Evolutionary conservation across 2,888 invertebrate genomes (phyloP).

Genomic region (Dryococelus australis): DNA sequence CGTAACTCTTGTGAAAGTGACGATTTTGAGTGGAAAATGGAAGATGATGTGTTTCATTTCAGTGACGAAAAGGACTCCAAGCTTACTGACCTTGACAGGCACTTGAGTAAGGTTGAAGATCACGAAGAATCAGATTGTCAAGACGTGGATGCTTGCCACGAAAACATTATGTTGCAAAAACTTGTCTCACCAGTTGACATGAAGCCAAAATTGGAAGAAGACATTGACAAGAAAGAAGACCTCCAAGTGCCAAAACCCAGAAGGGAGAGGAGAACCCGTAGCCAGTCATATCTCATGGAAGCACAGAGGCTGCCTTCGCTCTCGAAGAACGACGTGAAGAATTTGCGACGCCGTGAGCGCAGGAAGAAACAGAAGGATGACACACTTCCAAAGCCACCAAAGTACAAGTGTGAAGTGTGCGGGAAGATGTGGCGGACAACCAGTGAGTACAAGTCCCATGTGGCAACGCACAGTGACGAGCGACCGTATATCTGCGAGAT

Average conservation of each 20-base stretch:
- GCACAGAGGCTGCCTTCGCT: background rate
- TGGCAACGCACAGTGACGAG: constrained; percentile 51
- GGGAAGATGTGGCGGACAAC: constrained; percentile 53
- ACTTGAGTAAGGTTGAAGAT: background rate
- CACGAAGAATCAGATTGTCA: background rate
- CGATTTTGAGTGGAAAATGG: constrained; percentile 46
- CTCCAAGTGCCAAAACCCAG: constrained; percentile 20
- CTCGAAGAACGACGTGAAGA: constrained; percentile 21
- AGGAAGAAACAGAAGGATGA: constrained; percentile 42
- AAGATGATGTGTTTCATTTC: constrained; percentile 38
- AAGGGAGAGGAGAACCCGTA: constrained; percentile 35
- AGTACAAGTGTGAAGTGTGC: constrained; percentile 51
- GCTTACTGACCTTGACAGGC: constrained; percentile 4
- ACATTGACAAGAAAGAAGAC: background rate
- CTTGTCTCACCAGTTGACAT: background rate
- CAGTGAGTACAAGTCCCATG: constrained; percentile 53
- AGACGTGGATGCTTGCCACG: background rate
- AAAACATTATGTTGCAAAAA: background rate
- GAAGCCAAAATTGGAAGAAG: background rate
- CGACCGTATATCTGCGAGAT: constrained; percentile 60
- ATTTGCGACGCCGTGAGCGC: constrained; percentile 23
- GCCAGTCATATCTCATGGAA: background rate
- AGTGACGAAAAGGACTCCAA: constrained; percentile 35
- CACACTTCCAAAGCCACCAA: constrained; percentile 39
- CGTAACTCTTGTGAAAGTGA: constrained; percentile 33